Evolutionary conservation across 2,888 invertebrate genomes (phyloP).

Genomic region (Eupithecia tripunctaria): DNA sequence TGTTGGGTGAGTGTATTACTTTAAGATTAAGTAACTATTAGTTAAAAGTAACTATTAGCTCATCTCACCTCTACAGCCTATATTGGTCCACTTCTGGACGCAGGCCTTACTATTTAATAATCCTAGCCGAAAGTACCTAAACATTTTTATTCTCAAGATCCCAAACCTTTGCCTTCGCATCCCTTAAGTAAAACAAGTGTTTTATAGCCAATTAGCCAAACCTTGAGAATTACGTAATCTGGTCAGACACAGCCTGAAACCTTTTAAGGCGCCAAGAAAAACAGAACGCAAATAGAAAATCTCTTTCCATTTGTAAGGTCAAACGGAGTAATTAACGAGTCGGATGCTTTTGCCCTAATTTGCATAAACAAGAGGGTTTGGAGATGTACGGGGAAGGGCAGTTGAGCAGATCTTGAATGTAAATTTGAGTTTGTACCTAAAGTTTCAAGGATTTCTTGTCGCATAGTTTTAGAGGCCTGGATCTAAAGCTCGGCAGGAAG

Average conservation of each 20-base stretch:
- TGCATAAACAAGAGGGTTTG: slow-evolving; percentile 24
- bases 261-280: slow-evolving; percentile 24
- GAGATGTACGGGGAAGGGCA: not conserved
- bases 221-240: slow-evolving; percentile 10
- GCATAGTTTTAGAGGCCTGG: not conserved
- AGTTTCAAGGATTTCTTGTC: not conserved
- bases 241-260: slow-evolving; percentile 15
- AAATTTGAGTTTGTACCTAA: not conserved
- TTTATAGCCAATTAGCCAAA: not conserved
- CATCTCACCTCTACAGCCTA: too few relatives aligned
- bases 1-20: not conserved
- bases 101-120: too few relatives aligned
- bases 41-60: too few relatives aligned
- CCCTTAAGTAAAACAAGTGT: not conserved
- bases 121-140: not conserved
- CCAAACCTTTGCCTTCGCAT: not conserved
- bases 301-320: slow-evolving; percentile 21
- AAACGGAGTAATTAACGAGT: slow-evolving; percentile 25
- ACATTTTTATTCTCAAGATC: not conserved
- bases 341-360: slow-evolving; percentile 10
- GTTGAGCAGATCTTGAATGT: slow-evolving; percentile 10
- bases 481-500: not conserved
- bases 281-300: slow-evolving; percentile 29
- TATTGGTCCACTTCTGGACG: too few relatives aligned
- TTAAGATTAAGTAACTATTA: too few relatives aligned